Evolutionary conservation across 2,888 invertebrate genomes (phyloP).

Genomic region (Liodrosophila aerea): DNA sequence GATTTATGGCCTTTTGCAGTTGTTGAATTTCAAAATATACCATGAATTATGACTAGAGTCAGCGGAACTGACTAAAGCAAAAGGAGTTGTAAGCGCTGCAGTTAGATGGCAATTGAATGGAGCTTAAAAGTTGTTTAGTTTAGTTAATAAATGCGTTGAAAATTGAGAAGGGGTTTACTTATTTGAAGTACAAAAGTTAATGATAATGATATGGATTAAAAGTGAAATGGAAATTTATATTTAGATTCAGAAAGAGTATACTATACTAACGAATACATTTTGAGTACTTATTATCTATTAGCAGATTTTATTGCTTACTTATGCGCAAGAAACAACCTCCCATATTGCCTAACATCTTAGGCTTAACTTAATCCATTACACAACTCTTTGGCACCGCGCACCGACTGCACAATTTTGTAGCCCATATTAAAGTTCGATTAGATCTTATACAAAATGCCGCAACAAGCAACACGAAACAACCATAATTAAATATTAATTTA

Average conservation of each 20-base stretch:
- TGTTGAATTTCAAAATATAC: constrained; percentile 30
- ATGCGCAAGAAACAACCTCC: too few species aligned
- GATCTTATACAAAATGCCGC: constrained; percentile 55
- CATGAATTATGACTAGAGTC: constrained; percentile 51
- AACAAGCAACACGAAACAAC: constrained; percentile 46
- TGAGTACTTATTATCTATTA: too few species aligned
- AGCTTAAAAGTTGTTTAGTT: too few species aligned
- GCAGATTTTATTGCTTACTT: too few species aligned
- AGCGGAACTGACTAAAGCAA: constrained; percentile 20
- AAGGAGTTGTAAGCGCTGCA: constrained; percentile 16
- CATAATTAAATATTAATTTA: constrained; percentile 81
- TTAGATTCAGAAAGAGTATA: too few species aligned
- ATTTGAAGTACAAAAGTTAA: too few species aligned
- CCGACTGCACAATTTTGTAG: constrained; percentile 41
- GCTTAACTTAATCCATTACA: constrained; percentile 28
- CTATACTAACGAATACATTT: too few species aligned
- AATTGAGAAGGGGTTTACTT: too few species aligned
- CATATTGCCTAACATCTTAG: constrained; percentile 4
- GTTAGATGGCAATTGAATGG: too few species aligned
- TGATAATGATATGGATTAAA: too few species aligned
- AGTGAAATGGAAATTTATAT: too few species aligned
- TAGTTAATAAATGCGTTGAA: too few species aligned
- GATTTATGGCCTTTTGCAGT: constrained; percentile 59
- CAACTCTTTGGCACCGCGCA: constrained; percentile 15
- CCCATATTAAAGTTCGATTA: constrained; percentile 61